phyloP scores from a whole-genome alignment of 2,113 vertebrate species.

The Ophiodon elongatus region DNA sequence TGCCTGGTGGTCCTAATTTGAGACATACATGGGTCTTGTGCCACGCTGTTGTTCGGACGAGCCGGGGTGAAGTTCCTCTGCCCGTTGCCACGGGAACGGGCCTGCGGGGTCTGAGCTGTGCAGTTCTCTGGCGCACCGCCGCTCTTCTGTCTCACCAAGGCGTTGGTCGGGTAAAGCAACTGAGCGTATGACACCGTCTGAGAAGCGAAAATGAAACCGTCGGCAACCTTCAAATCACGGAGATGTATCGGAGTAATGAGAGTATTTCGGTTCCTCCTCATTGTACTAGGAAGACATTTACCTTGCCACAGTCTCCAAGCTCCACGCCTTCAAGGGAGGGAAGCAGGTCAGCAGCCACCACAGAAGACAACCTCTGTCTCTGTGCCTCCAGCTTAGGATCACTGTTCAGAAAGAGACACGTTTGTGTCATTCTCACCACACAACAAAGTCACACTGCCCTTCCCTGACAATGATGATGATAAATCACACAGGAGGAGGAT shows the following conservation, averaged over 20 bases:
- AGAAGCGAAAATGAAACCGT: background rate
- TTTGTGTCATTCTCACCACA: constrained; percentile 22
- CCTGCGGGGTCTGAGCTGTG: constrained; percentile 71
- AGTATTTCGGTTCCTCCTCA: background rate
- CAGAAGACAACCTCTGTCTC: constrained; percentile 92
- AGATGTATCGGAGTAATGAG: background rate
- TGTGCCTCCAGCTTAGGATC: constrained; percentile 91
- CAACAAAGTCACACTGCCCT: background rate
- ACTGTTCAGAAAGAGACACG: constrained; percentile 77
- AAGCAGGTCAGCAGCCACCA: constrained; percentile 88
- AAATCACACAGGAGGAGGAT: constrained; percentile 45
- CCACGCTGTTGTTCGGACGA: constrained; percentile 80
- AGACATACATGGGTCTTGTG: constrained; percentile 86
- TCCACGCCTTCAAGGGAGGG: constrained; percentile 95
- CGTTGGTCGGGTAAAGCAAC: constrained; percentile 95
- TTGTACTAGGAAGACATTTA: constrained; percentile 55
- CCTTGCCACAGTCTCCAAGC: constrained; percentile 91
- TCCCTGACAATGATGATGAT: constrained; percentile 19
- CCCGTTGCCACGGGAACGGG: constrained; percentile 83
- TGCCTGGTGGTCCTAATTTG: background rate
- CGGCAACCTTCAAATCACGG: background rate
- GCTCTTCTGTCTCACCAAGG: constrained; percentile 89
- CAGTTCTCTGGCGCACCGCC: constrained; percentile 67
- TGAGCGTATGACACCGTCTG: constrained; percentile 97
- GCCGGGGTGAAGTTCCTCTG: constrained; percentile 84